Base-by-base conservation (phyloP, 1,140 invertebrate genomes). In the Bombus consobrinus region DNA sequence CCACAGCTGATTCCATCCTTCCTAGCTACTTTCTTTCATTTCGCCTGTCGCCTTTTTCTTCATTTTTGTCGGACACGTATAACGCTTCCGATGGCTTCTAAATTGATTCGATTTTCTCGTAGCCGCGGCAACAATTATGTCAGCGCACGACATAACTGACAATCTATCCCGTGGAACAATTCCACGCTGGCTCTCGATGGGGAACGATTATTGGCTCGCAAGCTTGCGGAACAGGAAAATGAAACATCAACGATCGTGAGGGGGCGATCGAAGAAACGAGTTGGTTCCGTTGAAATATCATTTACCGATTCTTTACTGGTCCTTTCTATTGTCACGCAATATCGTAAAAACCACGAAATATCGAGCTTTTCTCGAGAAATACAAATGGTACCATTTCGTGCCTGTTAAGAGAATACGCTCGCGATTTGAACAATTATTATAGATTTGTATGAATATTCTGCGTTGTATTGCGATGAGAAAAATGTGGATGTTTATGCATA, bases 91-190 rank as follows among this genome's bases (percentile, higher is more conserved):
- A 90, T 89, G 75, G 87, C 81, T 57, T 84, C 85, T 64, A 81
- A 84, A 87, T 89, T 82, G 88, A 89, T 87, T 80, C 86, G 72
- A 81, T 73, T 76, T 80, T 75, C 81, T 75, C 79, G 62, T 66
- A 77, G 77, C 73, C 53, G 73, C 72, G 59, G 59, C 53, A 87
- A 84, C 85, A 89, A 90, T 89, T 90, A 90, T 89, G 86, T 78
- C 77, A 86, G 37, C 62, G 53, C 77, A 71, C 64, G 80, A 71
- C 83, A 10, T 43, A 82, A 75, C 80, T 84, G 74, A 47, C 76
- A 74, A 82, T 86, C 73, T 79, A 80, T 87, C 79, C 10, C n/a
- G 59, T 57, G 34, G 73, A 68, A 43, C 82, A 68, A 75, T 68
- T 84, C 59, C 32, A 41, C 37, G 43, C 18, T 12, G 28, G 37